Base-by-base conservation (phyloP, 2,888 invertebrate species). In the Ornithoptera alexandrae region DNA sequence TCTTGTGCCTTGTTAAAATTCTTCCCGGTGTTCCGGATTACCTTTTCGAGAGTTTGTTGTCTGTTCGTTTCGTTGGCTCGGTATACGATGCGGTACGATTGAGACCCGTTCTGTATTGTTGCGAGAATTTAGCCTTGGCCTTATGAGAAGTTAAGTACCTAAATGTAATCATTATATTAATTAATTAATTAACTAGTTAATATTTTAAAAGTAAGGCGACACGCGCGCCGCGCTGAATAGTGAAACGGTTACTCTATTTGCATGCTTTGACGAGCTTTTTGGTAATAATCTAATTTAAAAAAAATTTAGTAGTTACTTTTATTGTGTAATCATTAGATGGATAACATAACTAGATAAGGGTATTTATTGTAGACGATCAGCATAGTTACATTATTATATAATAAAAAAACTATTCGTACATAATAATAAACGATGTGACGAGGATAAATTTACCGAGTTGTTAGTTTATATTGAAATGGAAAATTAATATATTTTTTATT, bases 181-280 rank as follows among this genome's bases (percentile, higher is more conserved):
- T 79, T 85, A 87, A 87, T 82, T 78, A 61, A 46, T 57, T 61
- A 39, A 39, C 39, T 39, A 39, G 74, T 79, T 50, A 50, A 50
- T 50, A 50, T 10, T 30, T 30, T 39, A 50, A 86, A 81, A 80
- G 83, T 79, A 81, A 80, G 88, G 90, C 84, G 88, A 81, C 83
- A 77, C 79, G 86, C 83, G 83, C 87, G 89, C 89, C 88, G 79
- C 81, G 92, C 89, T 87, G 86, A 86, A 84, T 92, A 92, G 90
- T 88, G 82, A 88, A 88, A 87, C 84, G 84, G 84, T 89, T 90
- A 89, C 86, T 90, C 89, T 92, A 90, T 90, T 87, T 90, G 92
- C 92, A 92, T 92, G 92, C 92, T 93, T 93, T 84, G 92, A 93
- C 90, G 93, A 93, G 93, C 93, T 93, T 93, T 92, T 91, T 88